These are phyloP conservation scores for Salmo trutta DNA, from an alignment of 2,797 vertebrate species.

Conservation along the genomic window DNA sequence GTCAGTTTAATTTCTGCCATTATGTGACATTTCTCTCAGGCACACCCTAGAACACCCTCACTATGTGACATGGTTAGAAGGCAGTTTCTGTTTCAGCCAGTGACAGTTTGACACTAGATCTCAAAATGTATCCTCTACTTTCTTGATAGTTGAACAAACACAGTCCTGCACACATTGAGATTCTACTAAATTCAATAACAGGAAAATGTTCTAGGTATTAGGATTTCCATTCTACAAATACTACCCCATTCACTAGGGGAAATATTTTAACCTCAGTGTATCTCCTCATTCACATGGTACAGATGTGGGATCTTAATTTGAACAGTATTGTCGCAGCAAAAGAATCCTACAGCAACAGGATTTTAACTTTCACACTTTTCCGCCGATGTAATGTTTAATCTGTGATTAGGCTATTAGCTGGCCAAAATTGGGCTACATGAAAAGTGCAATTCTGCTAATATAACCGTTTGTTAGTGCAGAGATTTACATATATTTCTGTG, in stretches of 20 bases:
- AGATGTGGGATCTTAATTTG: not conserved
- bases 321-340: too few species aligned
- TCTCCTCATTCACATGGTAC: constrained; percentile 9
- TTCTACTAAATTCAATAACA: not conserved
- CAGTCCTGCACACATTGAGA: not conserved
- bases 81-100: not conserved
- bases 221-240: not conserved
- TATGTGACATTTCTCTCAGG: constrained; percentile 27
- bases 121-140: not conserved
- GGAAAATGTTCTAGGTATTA: not conserved
- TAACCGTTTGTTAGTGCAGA: too few species aligned
- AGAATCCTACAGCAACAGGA: too few species aligned
- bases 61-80: not conserved
- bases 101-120: not conserved
- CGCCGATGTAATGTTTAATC: too few species aligned
- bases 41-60: not conserved
- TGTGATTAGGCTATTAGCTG: too few species aligned
- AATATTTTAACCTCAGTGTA: constrained; percentile 6
- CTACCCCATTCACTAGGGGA: not conserved
- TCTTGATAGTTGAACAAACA: not conserved
- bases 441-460: too few species aligned
- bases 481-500: too few species aligned
- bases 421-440: too few species aligned
- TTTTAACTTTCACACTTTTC: too few species aligned
- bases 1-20: constrained; percentile 48